Conservation (phyloP, 2,113 vertebrate species). For the Indicator indicator region DNA sequence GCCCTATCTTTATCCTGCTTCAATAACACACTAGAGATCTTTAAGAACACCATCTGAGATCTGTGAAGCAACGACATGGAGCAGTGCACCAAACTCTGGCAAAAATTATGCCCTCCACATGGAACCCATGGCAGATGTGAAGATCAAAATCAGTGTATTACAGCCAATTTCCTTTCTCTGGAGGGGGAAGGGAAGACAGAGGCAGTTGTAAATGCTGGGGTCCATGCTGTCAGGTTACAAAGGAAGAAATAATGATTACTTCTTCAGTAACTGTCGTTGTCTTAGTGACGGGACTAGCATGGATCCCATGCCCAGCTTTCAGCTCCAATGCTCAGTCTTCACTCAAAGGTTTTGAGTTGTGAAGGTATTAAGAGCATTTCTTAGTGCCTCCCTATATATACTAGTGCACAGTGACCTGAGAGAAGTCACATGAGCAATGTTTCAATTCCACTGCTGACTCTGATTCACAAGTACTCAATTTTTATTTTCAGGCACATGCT, state of each 20-base stretch:
- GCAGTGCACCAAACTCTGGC: not conserved
- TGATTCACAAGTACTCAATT: not conserved
- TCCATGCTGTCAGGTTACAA: not conserved
- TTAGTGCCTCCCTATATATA: not conserved
- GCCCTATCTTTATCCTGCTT: not conserved
- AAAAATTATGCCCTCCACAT: not conserved
- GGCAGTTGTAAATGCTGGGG: not conserved
- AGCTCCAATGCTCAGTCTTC: not conserved
- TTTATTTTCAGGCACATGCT: not conserved
- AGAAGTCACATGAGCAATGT: fast-evolving
- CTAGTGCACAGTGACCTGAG: not conserved
- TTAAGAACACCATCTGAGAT: not conserved
- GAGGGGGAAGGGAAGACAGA: not conserved
- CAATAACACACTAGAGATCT: not conserved
- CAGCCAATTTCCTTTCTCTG: not conserved
- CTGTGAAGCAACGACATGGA: not conserved
- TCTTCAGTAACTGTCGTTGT: not conserved
- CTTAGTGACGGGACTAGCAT: not conserved
- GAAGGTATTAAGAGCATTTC: not conserved
- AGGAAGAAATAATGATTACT: not conserved
- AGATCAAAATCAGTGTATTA: not conserved
- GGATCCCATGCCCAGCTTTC: not conserved
- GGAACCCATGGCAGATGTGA: not conserved
- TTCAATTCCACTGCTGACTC: not conserved
- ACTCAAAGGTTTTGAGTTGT: not conserved